Percentiles rank a stretch among this genome's conserved stretches.
Evolutionary conservation across 2,888 invertebrate species (phyloP).

Genomic region (Hybos culiciformis): DNA sequence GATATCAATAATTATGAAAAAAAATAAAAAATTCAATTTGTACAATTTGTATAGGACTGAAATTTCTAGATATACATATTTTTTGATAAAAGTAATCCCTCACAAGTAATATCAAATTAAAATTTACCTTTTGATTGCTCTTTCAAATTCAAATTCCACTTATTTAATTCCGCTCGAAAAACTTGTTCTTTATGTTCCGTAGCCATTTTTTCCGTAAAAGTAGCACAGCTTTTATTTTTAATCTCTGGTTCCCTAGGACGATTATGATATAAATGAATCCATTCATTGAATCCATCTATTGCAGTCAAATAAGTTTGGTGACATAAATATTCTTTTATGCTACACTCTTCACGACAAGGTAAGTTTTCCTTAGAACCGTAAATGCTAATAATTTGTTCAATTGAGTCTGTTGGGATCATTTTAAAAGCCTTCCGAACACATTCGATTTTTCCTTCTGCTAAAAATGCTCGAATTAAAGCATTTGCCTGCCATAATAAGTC

Average conservation of each 20-base stretch:
- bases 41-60: too few species aligned
- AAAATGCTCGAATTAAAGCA: constrained; percentile 70
- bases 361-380: constrained; percentile 36
- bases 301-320: constrained; percentile 78
- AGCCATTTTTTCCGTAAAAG: constrained; percentile 79
- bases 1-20: too few species aligned
- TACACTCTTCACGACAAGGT: constrained; percentile 37
- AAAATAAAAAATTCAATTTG: too few species aligned
- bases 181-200: constrained; percentile 71
- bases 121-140: constrained; percentile 52
- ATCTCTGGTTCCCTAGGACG: constrained; percentile 58
- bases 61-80: too few species aligned
- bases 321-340: constrained; percentile 71
- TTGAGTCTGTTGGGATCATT: constrained; percentile 53
- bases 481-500: constrained; percentile 82
- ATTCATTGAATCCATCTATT: constrained; percentile 75
- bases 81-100: too few species aligned
- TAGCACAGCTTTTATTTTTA: constrained; percentile 43
- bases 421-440: constrained; percentile 65
- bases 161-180: constrained; percentile 61
- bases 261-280: constrained; percentile 73
- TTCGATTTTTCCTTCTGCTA: constrained; percentile 67
- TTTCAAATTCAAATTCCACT: constrained; percentile 56
- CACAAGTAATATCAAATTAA: not conserved
- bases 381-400: constrained; percentile 41